Evolutionary conservation across 2,888 invertebrate genomes (phyloP), one percentile per base, ranked within the genome.

Genomic region (Sipha maydis): DNA sequence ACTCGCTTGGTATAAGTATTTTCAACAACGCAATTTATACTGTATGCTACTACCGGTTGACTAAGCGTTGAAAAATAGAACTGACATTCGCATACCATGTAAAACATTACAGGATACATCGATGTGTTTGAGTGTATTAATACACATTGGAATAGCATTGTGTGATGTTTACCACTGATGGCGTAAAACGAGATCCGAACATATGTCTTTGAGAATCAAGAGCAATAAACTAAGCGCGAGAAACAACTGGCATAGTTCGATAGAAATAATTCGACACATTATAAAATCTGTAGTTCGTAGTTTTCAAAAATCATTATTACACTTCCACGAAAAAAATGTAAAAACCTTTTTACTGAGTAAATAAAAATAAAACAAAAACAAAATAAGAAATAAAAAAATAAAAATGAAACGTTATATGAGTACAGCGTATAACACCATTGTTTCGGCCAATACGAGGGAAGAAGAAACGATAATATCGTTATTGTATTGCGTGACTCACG

Each of bases 401-500:
- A 48, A 76, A 54, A 75, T 34, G 75, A 21, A 75, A 75, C 75
- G 28, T 69, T 69, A 3, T 21, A 34, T 7, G 7, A 21, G 21
- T 21, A 38, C 34, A 21, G 34, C 9, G 8, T 19, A 41, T 41
- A 5, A 41, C 7, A 28, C 71, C 25, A 56, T 61, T 75, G 25
- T 83, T 83, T 48, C 31, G 17, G 28, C 41, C 48, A 7, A 41
- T 61, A 19, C 21, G n/a, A 25, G 61, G 82, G 75, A 75, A 78
- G 28, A 75, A 48, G 31, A 82, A 88, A 75, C 69, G 69, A 69
- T 41, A 78, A 34, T 34, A 34, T 34, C 34, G 34, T 34, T 34
- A 34, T 34, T 34, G 34, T 67, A 80, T 88, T 8, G 88, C 82
- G 82, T 88, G 88, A 88, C 82, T 88, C 88, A 88, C 69, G 41